Evolutionary conservation across 2,797 vertebrate species (phyloP).

Genomic region (Thamnophis elegans): DNA sequence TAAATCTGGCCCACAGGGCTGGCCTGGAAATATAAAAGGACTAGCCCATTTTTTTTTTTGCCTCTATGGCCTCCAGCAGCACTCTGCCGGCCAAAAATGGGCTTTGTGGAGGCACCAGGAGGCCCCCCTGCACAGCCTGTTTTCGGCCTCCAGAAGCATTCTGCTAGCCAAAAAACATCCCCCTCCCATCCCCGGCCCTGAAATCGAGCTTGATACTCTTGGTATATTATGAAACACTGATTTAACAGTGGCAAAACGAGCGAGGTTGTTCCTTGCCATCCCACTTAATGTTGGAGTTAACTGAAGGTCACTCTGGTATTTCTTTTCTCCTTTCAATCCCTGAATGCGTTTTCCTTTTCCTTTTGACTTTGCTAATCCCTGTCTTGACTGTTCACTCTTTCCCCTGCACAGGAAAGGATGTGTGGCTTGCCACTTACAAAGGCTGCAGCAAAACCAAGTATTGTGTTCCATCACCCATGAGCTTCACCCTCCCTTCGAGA

Average conservation of each 20-base stretch:
- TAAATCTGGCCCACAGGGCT: too few relatives aligned
- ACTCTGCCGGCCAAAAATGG: too few relatives aligned
- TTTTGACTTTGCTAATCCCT: neutral
- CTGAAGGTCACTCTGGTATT: neutral
- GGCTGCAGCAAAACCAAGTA: neutral
- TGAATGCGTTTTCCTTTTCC: neutral
- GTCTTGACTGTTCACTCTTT: neutral
- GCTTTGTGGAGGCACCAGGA: too few relatives aligned
- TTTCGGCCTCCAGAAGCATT: too few relatives aligned
- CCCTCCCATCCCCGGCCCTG: too few relatives aligned
- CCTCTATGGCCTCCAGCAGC: too few relatives aligned
- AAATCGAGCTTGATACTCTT: too few relatives aligned
- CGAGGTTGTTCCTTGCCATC: neutral
- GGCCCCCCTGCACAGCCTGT: too few relatives aligned
- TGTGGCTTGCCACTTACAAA: constrained; percentile 1
- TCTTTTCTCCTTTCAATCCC: neutral
- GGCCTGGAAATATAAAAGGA: too few relatives aligned
- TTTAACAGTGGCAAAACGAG: neutral
- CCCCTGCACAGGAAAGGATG: neutral
- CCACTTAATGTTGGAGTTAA: neutral
- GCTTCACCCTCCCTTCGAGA: neutral
- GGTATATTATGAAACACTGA: neutral
- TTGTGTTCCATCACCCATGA: neutral
- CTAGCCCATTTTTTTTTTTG: too few relatives aligned
- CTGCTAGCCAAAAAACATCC: too few relatives aligned